These are phyloP conservation scores for Danionella dracula DNA, from an alignment of 2,797 vertebrate species.

Conservation along the genomic window DNA sequence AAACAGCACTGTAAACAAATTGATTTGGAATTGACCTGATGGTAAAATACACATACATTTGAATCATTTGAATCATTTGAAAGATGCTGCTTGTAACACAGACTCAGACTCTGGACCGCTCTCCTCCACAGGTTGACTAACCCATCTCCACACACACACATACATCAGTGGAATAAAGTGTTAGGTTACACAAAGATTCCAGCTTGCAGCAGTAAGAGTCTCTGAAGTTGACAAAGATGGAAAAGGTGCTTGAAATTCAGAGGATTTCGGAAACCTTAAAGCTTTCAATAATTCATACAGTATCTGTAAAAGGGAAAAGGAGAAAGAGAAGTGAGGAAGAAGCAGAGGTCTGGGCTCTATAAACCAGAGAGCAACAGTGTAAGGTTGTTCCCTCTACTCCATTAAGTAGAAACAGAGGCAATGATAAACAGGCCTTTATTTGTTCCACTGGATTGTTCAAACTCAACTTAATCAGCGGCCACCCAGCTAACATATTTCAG, in stretches of 20 bases:
- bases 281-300: conserved; percentile 52
- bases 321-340: background rate
- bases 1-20: no score
- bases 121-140: conserved; percentile 7
- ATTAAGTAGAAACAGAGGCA: conserved; percentile 45
- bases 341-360: conserved; percentile 12
- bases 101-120: background rate
- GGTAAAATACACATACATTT: no score
- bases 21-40: no score
- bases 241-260: conserved; percentile 51
- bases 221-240: conserved; percentile 54
- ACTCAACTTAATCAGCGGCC: conserved; percentile 23
- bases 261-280: conserved; percentile 50
- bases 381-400: conserved; percentile 40
- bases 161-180: conserved; percentile 41
- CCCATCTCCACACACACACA: conserved; percentile 14
- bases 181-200: conserved; percentile 45
- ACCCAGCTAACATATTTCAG: conserved; percentile 31
- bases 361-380: conserved; percentile 24
- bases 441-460: conserved; percentile 35
- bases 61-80: no score
- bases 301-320: conserved; percentile 38
- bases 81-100: no score
- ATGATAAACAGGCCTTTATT: conserved; percentile 42
- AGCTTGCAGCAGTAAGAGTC: conserved; percentile 38